Conservation (phyloP, 2,113 vertebrate species). For the Morone chrysops region DNA sequence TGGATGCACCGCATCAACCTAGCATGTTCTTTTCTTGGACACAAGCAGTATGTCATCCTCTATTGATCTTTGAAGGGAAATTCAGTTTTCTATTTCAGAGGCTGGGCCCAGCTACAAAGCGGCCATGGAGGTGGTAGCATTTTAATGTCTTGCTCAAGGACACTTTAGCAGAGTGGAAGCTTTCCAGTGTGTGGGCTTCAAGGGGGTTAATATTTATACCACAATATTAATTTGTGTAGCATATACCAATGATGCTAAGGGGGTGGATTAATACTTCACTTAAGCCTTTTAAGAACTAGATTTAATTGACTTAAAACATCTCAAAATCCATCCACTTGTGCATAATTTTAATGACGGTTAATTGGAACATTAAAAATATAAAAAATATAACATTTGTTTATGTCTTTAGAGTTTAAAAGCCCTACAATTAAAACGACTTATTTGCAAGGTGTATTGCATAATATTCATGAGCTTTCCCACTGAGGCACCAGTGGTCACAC, state of each 20-base stretch:
- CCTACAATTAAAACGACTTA: not conserved
- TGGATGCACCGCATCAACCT: not conserved
- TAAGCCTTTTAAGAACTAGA: not conserved
- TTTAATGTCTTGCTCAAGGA: conserved; percentile 31
- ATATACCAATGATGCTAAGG: not conserved
- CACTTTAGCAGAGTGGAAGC: conserved; percentile 8
- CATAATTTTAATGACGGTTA: not conserved
- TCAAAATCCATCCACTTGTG: not conserved
- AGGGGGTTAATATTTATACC: conserved; percentile 9
- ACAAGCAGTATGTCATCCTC: conserved; percentile 22
- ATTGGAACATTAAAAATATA: not conserved
- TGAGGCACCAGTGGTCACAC: not conserved
- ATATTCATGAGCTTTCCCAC: not conserved
- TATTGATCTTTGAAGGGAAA: conserved; percentile 28
- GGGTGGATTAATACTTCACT: not conserved
- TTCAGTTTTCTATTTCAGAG: conserved; percentile 36
- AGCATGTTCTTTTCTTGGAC: conserved; percentile 16
- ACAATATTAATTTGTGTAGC: conserved; percentile 11
- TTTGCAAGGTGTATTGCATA: not conserved
- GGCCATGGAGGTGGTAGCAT: conserved; percentile 7
- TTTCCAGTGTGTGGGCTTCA: conserved; percentile 22
- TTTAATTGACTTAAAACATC: not conserved
- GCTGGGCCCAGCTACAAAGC: conserved; percentile 21
- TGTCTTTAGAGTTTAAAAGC: not conserved
- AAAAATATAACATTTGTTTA: not conserved